Base-by-base conservation (phyloP, 2,113 vertebrate genomes). In the Oenanthe oenanthe region DNA sequence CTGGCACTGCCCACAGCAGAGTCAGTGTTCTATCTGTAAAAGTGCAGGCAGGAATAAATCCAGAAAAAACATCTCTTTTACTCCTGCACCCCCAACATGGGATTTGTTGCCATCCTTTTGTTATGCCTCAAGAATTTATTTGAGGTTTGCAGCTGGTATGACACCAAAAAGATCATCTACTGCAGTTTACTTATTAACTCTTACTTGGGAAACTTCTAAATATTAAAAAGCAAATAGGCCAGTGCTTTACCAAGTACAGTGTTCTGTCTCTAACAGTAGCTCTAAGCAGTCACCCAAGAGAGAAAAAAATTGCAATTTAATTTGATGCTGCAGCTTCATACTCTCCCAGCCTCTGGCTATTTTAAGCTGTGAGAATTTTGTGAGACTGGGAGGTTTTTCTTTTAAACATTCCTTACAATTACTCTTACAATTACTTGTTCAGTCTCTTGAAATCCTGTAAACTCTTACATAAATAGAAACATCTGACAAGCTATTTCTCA, bases 61-160 rank as follows among this genome's bases (percentile, higher is more conserved):
- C 43, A 74, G 56, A 43, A 84, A 92, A 96, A 47, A 5, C 7
- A 47, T 47, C 57, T 57, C 7, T 77, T 45, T n/a, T 67, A 25
- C 32, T 78, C 16, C 3, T 21, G 31, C 19, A 56, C 31, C 61
- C 17, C 45, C 73, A 66, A 57, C 17, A 45, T 0, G 0, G 36
- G 25, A 70, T 85, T 36, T 76, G 40, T 54, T 92, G 43, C 40
- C 28, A 48, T 76, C 58, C 10, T 94, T 88, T 66, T 51, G 21
- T 88, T 36, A 57, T 57, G 24, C 71, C 58, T 88, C 42, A 73
- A 70, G 53, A 91, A 61, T 80, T 83, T 73, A 45, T 96, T 58
- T 88, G 72, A 73, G n/a, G n/a, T 17, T 54, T 88, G n/a, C 40
- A 88, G 48, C 34, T 90, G 61, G 16, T 74, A 34, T 45, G 43